Base-by-base conservation (phyloP, 2,113 vertebrate species). In the Gasterosteus nipponicus region DNA sequence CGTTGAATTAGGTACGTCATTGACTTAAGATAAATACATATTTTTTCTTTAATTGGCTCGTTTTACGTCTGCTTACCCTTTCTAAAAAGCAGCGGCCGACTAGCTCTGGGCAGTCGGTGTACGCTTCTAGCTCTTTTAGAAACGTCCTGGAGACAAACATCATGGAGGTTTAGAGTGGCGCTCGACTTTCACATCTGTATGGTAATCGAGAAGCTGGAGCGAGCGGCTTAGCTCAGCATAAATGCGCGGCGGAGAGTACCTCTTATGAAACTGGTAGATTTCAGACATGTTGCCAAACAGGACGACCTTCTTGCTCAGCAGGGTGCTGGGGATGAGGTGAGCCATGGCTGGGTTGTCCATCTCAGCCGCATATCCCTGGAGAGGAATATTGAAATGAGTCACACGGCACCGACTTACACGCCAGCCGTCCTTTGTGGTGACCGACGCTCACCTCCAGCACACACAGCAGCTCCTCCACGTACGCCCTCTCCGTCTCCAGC, bases 211-310 rank as follows among this genome's bases (percentile, higher is more conserved):
- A 44, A 44, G 11, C 42, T 22, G 51, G n/a, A 54, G 51, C 18
- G 7, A n/a, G 47, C 26, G 26, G 31, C 33, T 53, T 53, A 67
- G 46, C 46, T 22, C 38, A 53, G 47, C 33, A 39, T 53, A 16
- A 53, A 53, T 19, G 8, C 47, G 14, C 2, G 47, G 9, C 18
- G 44, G 22, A 12, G 56, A 41, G 54, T 31, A 99, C 98, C 97
- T 96, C 89, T 98, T 96, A 63, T 99, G 98, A 83, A 99, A 99
- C 82, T 97, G 96, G 82, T 98, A 98, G 77, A 99, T 99, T 89
- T 99, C 97, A 12, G 95, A 91, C 97, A 99, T 98, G 86, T 99
- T 99, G 14, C 98, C 98, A 78, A 99, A 99, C 68, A 99, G 93
- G 38, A 98, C 58, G 16, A 96, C 96, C 86, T 97, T 99, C 91